Percentiles rank a stretch among this genome's conserved stretches.
Conservation (phyloP, 2,113 vertebrate genomes). For the Brienomyrus brachyistius region DNA sequence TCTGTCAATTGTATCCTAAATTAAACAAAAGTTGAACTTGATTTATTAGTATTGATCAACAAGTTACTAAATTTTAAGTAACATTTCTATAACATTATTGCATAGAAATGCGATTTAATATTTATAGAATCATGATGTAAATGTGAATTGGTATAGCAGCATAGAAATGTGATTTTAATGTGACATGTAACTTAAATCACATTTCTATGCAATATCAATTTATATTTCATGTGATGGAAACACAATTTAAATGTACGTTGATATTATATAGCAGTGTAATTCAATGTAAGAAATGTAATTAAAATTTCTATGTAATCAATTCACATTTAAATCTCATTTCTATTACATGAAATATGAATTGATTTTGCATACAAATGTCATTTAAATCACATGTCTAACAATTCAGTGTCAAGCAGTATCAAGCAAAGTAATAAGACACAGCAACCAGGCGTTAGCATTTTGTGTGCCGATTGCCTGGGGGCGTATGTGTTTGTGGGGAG, state of each 20-base stretch:
- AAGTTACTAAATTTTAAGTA: neutral
- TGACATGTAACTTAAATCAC: neutral
- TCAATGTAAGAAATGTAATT: neutral
- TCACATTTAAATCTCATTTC: neutral
- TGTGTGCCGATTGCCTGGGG: neutral
- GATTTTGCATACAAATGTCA: neutral
- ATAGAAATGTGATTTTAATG: neutral
- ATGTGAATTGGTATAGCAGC: neutral
- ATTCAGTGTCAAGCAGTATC: neutral
- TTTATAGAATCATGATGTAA: neutral
- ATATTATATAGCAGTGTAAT: neutral
- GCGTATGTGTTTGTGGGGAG: neutral
- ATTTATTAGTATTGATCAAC: neutral
- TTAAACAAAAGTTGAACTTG: neutral
- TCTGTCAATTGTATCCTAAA: neutral
- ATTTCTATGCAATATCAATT: neutral
- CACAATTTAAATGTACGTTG: neutral
- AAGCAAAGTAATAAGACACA: neutral
- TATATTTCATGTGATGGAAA: neutral
- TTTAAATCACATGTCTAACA: neutral
- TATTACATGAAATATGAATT: neutral
- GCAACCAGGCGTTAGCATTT: neutral
- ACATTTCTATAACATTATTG: neutral
- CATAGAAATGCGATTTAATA: neutral
- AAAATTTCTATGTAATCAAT: neutral